Base-by-base conservation (phyloP, 37 sponge, comb jelly and placozoan species). In the Halichondria panicea region DNA sequence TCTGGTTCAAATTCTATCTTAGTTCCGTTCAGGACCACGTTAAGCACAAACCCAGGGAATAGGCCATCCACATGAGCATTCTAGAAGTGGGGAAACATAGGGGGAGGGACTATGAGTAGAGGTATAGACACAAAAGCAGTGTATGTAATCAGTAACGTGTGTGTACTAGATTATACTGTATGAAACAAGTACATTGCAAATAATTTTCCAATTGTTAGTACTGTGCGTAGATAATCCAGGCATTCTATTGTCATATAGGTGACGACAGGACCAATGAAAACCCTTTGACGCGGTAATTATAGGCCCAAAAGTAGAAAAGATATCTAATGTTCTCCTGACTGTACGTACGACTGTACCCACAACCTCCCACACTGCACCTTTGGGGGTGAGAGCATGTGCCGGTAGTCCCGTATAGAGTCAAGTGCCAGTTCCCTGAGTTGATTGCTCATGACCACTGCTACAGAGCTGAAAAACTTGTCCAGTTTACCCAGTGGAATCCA, bases 1-100 rank as follows among this genome's bases (percentile, higher is more conserved):
- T 76, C 67, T 15, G 99, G 99, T 50, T 97, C 99, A 89, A 97
- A 94, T 74, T 89, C 76, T 39, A 97, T 50, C 9, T 38, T 36
- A 5, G 78, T 77, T 31, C 91, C 91, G 58, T 86, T 80, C 6
- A 97, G 62, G 7, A 92, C 89, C 19, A 89, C 76, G 43, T 87
- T 78, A 15, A 97, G 63, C 2, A 89, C 74, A 63, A 97, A 95
- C 18, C 95, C 99, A 56, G 84, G 87, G 62, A 85, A 85, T 13
- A 63, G 25, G 15, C 86, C 81, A 4, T 7, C 62, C 58, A 76
- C 63, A 0, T 21, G 1, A 11, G 0, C n/a, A 31, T 63, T 32
- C 74, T 74, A 25, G 43, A 32, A 66, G 9, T 31, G 37, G 33
- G 6, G 18, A 63, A 28, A 38, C 12, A 58, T 32, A 57, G 37